phyloP scores from a whole-genome alignment of 2,797 vertebrate species.

The Decapterus maruadsi region DNA sequence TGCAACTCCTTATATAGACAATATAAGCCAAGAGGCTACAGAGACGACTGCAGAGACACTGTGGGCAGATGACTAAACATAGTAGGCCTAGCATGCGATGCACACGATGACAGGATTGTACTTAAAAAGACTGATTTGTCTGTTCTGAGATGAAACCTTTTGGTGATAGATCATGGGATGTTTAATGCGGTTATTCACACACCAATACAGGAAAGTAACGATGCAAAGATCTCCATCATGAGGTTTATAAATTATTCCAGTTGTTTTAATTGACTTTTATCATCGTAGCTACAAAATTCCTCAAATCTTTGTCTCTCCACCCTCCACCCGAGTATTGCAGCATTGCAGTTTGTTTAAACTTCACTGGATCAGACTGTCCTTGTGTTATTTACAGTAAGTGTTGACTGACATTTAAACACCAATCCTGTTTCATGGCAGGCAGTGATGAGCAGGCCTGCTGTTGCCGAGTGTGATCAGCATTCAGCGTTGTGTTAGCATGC shows the following conservation, averaged over 20 bases:
- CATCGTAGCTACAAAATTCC: too few relatives aligned
- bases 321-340: neutral
- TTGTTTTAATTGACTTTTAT: neutral
- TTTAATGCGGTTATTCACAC: neutral
- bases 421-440: slow-evolving; percentile 31
- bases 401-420: slow-evolving; percentile 19
- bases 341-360: neutral
- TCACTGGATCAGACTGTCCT: slow-evolving; percentile 2
- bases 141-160: neutral
- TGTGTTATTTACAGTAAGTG: slow-evolving; percentile 11
- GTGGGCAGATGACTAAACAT: slow-evolving; percentile 5
- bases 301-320: neutral
- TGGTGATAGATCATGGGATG: neutral
- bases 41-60: neutral
- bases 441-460: slow-evolving; percentile 20
- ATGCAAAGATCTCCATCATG: neutral
- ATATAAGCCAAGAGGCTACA: neutral
- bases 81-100: neutral
- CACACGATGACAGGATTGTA: slow-evolving; percentile 2
- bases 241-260: neutral
- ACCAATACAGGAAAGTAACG: neutral
- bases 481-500: slow-evolving; percentile 65
- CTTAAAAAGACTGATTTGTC: neutral
- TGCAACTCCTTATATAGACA: neutral
- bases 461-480: slow-evolving; percentile 42